phyloP scores from a whole-genome alignment of 2,113 vertebrate genomes.

The Herpetotheres cachinnans region DNA sequence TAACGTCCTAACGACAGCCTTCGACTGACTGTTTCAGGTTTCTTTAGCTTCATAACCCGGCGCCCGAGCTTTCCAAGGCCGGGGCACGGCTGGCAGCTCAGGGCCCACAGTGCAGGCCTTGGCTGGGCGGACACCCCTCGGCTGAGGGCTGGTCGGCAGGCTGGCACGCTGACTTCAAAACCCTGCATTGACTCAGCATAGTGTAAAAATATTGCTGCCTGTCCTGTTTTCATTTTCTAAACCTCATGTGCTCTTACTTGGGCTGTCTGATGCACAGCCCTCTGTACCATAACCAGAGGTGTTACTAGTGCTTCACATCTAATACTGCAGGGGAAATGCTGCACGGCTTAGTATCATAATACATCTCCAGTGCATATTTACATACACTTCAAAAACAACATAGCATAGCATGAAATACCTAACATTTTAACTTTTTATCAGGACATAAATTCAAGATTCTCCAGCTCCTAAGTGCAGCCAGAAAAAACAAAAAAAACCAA shows the following conservation, averaged over 20 bases:
- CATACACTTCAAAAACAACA: not conserved
- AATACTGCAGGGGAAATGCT: not conserved
- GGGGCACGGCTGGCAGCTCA: not conserved
- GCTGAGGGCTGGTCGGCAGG: not conserved
- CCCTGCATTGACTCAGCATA: not conserved
- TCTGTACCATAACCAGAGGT: not conserved
- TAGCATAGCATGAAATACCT: not conserved
- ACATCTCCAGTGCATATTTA: not conserved
- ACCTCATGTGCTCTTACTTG: not conserved
- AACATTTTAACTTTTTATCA: not conserved
- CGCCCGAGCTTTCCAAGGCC: not conserved
- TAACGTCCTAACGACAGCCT: not conserved
- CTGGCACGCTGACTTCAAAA: not conserved
- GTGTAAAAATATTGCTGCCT: not conserved
- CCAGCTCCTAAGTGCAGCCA: not conserved
- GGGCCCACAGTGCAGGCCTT: too few species aligned
- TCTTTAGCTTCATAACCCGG: not conserved
- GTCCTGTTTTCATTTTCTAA: not conserved
- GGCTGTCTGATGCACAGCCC: not conserved
- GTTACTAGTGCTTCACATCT: not conserved
- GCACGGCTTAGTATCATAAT: not conserved
- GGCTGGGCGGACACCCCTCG: rapidly evolving
- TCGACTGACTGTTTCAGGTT: not conserved
- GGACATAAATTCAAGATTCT: not conserved
- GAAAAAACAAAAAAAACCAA: not conserved